These are phyloP conservation scores for Cheilosia soror DNA, from an alignment of 2,888 invertebrate genomes.

Conservation along the genomic window DNA sequence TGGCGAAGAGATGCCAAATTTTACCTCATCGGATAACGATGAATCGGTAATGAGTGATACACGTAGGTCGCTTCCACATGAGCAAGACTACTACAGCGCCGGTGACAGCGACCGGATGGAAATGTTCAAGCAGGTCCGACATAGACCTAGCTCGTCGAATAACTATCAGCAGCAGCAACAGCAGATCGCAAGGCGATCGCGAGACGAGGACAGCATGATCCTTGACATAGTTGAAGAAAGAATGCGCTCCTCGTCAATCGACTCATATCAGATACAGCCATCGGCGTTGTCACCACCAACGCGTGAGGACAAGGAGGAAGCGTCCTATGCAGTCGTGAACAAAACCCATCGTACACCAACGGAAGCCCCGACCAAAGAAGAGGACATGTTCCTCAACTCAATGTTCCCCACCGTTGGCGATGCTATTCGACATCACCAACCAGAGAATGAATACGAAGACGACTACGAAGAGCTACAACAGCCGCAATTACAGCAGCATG, in stretches of 20 bases:
- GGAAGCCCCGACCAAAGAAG: conserved; percentile 30
- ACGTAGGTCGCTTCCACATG: conserved; percentile 83
- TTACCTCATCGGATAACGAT: conserved; percentile 81
- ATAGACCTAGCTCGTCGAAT: conserved; percentile 17
- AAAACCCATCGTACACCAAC: conserved; percentile 54
- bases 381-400: conserved; percentile 75
- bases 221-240: conserved; percentile 54
- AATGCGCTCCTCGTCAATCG: conserved; percentile 56
- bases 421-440: conserved; percentile 73
- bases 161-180: conserved; percentile 43
- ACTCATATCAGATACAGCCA: conserved; percentile 59
- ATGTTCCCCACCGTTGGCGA: conserved; percentile 78
- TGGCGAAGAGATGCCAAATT: conserved; percentile 87
- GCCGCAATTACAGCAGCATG: background rate
- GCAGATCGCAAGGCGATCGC: conserved; percentile 10
- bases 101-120: conserved; percentile 47
- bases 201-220: conserved; percentile 45
- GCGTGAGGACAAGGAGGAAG: conserved; percentile 76
- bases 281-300: conserved; percentile 64
- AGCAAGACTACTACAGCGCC: conserved; percentile 79
- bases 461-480: conserved; percentile 16
- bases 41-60: conserved; percentile 78
- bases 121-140: conserved; percentile 43
- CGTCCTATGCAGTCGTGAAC: conserved; percentile 71
- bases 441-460: conserved; percentile 67